phyloP scores from a whole-genome alignment of 2,797 vertebrate genomes.

The Sebastes melanostomus region DNA sequence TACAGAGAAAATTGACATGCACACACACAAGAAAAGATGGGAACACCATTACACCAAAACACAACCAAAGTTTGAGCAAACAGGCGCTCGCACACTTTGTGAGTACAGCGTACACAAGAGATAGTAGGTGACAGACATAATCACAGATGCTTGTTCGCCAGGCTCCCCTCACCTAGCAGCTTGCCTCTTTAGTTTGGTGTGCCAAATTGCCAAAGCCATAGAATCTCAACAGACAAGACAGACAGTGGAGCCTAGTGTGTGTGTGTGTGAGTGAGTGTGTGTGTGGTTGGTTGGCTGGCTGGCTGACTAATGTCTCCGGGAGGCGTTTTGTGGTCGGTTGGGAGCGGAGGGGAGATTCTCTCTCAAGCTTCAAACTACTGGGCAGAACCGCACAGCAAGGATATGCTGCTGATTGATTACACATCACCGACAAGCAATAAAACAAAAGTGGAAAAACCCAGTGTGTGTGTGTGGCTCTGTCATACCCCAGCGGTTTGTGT shows the following conservation, averaged over 20 bases:
- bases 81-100: slow-evolving; percentile 17
- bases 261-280: not conserved
- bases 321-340: slow-evolving; percentile 73
- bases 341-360: slow-evolving; percentile 69
- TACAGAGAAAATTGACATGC: not conserved
- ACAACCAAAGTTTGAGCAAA: slow-evolving; percentile 27
- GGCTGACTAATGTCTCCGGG: slow-evolving; percentile 73
- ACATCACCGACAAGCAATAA: slow-evolving; percentile 74
- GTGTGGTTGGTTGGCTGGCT: slow-evolving; percentile 52
- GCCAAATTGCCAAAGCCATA: slow-evolving; percentile 75
- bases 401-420: slow-evolving; percentile 74
- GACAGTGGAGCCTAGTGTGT: slow-evolving; percentile 46
- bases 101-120: slow-evolving; percentile 51
- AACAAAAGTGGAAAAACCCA: slow-evolving; percentile 66
- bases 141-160: slow-evolving; percentile 75
- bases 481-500: not conserved
- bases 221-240: slow-evolving; percentile 67
- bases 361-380: slow-evolving; percentile 70
- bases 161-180: slow-evolving; percentile 75
- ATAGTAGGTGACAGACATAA: slow-evolving; percentile 73
- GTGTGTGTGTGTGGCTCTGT: slow-evolving; percentile 9
- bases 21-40: slow-evolving; percentile 6
- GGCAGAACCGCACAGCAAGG: slow-evolving; percentile 68
- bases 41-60: slow-evolving; percentile 1
- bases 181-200: slow-evolving; percentile 67